Conservation (phyloP, 92 coral and sea anemone genomes). For the Nematostella vectensis region DNA sequence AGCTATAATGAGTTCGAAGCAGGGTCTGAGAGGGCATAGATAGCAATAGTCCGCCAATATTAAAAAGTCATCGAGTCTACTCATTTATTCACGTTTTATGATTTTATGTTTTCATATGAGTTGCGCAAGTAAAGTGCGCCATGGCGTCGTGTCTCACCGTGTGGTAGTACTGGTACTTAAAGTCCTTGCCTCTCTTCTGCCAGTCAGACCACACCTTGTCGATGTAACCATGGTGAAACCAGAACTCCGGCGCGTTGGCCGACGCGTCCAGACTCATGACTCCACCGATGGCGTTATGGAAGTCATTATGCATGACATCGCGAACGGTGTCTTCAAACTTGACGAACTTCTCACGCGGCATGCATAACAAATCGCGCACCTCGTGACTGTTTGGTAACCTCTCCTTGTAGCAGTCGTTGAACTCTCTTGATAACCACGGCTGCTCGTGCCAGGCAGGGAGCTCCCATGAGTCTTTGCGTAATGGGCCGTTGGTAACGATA, state of each 20-base stretch:
- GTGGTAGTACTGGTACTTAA: slow-evolving; percentile 33
- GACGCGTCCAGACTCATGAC: slow-evolving; percentile 63
- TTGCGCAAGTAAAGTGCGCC: too few species aligned
- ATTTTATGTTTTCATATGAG: too few species aligned
- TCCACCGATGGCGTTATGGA: slow-evolving; percentile 83
- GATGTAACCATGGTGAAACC: slow-evolving; percentile 83
- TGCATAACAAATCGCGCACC: slow-evolving; percentile 18
- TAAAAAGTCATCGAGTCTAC: too few species aligned
- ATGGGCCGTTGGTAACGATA: slow-evolving; percentile 72
- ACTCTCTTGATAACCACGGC: slow-evolving; percentile 49
- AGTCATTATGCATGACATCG: slow-evolving; percentile 45
- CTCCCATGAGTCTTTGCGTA: slow-evolving; percentile 40
- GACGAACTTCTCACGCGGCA: slow-evolving; percentile 32
- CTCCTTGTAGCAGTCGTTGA: slow-evolving; percentile 18
- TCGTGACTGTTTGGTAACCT: slow-evolving; percentile 12
- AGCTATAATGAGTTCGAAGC: too few species aligned
- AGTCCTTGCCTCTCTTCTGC: slow-evolving; percentile 65
- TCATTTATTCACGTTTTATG: too few species aligned
- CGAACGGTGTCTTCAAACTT: slow-evolving; percentile 48
- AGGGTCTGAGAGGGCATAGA: too few species aligned
- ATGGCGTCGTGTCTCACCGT: too few species aligned
- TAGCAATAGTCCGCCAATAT: too few species aligned
- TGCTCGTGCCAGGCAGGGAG: slow-evolving; percentile 33
- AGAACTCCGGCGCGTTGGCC: slow-evolving; percentile 78
- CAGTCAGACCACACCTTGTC: slow-evolving; percentile 97